Conservation (phyloP, 2,797 vertebrate genomes). For the Staurois parvus region DNA sequence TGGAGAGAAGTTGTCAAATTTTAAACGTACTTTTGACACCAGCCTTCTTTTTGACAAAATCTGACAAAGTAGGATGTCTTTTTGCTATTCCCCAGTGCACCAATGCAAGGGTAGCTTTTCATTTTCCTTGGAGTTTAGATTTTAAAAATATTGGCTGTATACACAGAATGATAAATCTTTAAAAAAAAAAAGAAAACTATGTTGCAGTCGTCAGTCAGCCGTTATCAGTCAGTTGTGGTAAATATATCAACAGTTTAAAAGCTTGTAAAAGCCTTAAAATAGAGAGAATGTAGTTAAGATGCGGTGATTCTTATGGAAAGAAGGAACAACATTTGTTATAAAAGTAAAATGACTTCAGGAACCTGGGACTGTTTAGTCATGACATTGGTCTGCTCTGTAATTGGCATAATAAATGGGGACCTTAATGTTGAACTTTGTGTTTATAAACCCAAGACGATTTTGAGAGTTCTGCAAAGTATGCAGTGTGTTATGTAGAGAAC, state of each 20-base stretch:
- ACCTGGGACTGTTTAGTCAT: conserved; percentile 34
- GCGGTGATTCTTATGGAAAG: conserved; percentile 27
- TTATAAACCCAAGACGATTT: conserved; percentile 33
- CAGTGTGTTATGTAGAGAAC: conserved; percentile 23
- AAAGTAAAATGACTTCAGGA: conserved; percentile 13
- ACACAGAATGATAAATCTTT: too few species aligned
- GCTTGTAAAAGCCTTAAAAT: conserved; percentile 47
- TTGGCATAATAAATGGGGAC: conserved; percentile 49
- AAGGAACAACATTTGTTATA: conserved; percentile 22
- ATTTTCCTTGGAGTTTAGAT: too few species aligned
- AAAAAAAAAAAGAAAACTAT: too few species aligned
- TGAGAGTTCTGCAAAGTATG: conserved; percentile 15
- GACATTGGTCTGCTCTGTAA: conserved; percentile 38
- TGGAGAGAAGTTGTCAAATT: too few species aligned
- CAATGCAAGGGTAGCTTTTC: too few species aligned
- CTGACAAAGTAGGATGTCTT: too few species aligned
- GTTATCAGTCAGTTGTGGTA: conserved; percentile 5
- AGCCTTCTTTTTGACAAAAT: too few species aligned
- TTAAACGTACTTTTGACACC: too few species aligned
- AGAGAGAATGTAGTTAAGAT: conserved; percentile 24
- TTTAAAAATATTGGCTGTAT: too few species aligned
- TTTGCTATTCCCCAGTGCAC: too few species aligned
- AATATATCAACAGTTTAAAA: background rate
- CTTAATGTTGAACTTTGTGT: conserved; percentile 30
- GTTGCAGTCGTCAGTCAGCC: too few species aligned